Base-by-base conservation (phyloP, 1,140 invertebrate species). In the Sinonovacula constricta region DNA sequence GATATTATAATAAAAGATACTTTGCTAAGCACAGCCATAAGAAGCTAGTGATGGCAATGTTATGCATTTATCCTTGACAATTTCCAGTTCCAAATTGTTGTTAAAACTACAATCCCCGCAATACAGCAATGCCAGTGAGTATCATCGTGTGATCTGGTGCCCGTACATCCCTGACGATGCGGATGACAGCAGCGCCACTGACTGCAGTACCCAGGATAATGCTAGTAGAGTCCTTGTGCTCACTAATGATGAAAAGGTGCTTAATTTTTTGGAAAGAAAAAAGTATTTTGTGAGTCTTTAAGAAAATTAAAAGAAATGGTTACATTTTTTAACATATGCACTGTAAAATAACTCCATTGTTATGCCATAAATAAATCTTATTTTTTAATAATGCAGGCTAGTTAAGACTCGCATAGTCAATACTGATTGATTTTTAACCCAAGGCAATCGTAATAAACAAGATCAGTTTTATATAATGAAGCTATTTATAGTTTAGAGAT, bases 121-220 rank as follows among this genome's bases (percentile, higher is more conserved):
- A 45, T 80, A 88, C n/a, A 85, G 86, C 28, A 66, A 69, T 5
- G 60, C 84, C 0, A 87, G 86, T 66, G 90, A 90, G 54, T 87
- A 82, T 71, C 93, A 94, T 84, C 91, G 95, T 68, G 93, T 96
- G 2, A 95, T 97, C 81, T 99, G 97, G 97, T 98, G 97, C 90
- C 96, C 96, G 0, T 98, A 95, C 91, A 95, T 98, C 74, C 95
- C 95, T 0, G 93, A 93, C 56, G 92, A 93, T 33, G 83, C 75
- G 28, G 89, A 88, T 59, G 90, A 93, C 68, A 85, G 80, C 30
- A 85, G 75, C 28, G 81, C 79, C 0, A 83, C 80, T 4, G 85
- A 85, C 4, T 85, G 80, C 22, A 79, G 77, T 26, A 76, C 80
- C 49, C 81, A 85, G 28, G 86, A 88, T 56, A 85, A 91, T 45